Conservation (phyloP, 1,140 invertebrate species). For the Diachasmimorpha longicaudata region DNA sequence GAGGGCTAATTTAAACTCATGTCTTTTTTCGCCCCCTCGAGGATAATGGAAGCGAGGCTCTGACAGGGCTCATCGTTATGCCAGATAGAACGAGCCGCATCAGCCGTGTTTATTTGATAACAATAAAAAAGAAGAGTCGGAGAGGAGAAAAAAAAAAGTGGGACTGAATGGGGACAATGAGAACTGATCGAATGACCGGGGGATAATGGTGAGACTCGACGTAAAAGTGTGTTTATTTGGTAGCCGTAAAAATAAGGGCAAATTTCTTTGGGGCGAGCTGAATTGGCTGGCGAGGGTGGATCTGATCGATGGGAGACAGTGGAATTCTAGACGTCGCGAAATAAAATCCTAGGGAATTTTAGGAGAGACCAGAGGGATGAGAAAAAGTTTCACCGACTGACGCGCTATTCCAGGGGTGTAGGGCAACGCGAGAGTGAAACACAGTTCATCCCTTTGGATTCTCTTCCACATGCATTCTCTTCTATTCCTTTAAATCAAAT, state of each 20-base stretch:
- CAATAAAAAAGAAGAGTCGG: neutral
- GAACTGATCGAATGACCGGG: conserved; percentile 7
- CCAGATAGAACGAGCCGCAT: conserved; percentile 18
- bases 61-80: neutral
- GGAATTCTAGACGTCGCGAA: conserved; percentile 12
- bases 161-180: neutral
- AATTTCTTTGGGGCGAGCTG: neutral
- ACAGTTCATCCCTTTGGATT: conserved; percentile 27
- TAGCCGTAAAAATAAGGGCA: neutral
- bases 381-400: conserved; percentile 38
- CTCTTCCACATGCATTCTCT: conserved; percentile 11
- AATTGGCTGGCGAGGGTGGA: neutral
- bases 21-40: neutral
- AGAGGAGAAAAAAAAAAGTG: neutral
- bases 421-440: conserved; percentile 28
- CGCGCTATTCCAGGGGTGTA: conserved; percentile 38
- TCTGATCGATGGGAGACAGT: neutral
- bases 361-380: neutral
- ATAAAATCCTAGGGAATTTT: conserved; percentile 1
- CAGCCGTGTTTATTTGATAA: conserved; percentile 25
- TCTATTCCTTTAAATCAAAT: conserved; percentile 26
- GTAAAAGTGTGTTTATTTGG: conserved; percentile 1
- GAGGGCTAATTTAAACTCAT: conserved; percentile 13
- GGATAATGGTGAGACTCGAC: neutral
- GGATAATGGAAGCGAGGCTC: neutral